Conservation (phyloP, 1,140 invertebrate species). For the Scaptomyza montana region DNA sequence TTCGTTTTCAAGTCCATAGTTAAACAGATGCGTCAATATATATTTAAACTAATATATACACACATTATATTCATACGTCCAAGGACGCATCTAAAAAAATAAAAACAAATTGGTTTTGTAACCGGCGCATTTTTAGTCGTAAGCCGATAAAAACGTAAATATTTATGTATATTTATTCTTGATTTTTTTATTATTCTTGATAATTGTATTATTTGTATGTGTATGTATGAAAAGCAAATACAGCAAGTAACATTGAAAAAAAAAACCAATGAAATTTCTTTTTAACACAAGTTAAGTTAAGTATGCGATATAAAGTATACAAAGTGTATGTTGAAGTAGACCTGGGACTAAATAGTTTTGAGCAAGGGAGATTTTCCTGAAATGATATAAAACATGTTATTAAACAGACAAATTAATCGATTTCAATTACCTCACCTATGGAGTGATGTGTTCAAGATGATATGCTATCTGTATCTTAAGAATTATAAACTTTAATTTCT, state of each 20-base stretch:
- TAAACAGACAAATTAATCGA: no score
- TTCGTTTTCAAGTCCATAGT: slow-evolving; percentile 15
- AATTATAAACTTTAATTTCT: slow-evolving; percentile 11
- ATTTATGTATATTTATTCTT: slow-evolving; percentile 55
- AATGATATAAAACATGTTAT: no score
- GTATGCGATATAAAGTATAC: no score
- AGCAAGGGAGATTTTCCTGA: no score
- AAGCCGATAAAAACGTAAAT: slow-evolving; percentile 39
- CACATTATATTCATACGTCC: background rate
- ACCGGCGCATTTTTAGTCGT: slow-evolving; percentile 31
- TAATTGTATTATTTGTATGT: slow-evolving; percentile 48
- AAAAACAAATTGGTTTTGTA: slow-evolving; percentile 25
- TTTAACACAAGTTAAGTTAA: background rate
- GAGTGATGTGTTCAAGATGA: no score
- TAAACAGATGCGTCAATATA: slow-evolving; percentile 12
- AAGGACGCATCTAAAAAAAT: slow-evolving; percentile 3
- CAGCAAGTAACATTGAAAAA: slow-evolving; percentile 40
- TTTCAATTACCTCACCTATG: no score
- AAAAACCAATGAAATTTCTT: background rate
- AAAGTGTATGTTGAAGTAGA: no score
- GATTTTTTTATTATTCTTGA: slow-evolving; percentile 44
- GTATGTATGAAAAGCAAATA: slow-evolving; percentile 46
- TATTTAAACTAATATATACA: background rate
- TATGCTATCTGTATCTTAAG: no score
- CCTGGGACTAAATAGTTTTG: no score